Percentiles rank a stretch among this genome's conserved stretches.
phyloP scores from a whole-genome alignment of 64 coral and sea anemone genomes.

The Montipora efflorescens region DNA sequence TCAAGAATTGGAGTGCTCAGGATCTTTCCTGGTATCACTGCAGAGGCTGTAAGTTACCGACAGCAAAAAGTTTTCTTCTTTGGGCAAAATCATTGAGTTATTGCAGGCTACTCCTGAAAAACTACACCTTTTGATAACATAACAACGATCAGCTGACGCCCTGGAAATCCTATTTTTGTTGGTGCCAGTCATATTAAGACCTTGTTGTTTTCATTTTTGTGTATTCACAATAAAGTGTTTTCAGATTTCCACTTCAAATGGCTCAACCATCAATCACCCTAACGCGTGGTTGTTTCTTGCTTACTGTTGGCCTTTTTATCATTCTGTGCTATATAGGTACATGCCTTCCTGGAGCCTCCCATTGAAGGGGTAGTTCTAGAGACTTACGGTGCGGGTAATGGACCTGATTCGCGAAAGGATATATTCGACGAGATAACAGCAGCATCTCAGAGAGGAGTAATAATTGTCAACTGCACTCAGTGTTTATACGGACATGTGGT shows the following conservation, averaged over 20 bases:
- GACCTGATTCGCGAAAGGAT: slow-evolving; percentile 81
- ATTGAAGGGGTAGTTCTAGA: slow-evolving; percentile 95
- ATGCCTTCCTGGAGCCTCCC: slow-evolving; percentile 80
- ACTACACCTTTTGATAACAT: too few species aligned
- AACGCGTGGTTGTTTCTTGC: too few species aligned
- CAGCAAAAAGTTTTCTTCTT: too few species aligned
- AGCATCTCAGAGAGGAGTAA: slow-evolving; percentile 82
- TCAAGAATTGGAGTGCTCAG: slow-evolving; percentile 92
- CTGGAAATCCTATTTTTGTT: too few species aligned
- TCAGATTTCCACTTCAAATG: too few species aligned
- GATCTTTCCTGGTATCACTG: slow-evolving; percentile 92
- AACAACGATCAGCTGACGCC: too few species aligned
- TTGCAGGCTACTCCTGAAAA: too few species aligned
- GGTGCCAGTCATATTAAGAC: too few species aligned
- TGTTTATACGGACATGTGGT: slow-evolving; percentile 92
- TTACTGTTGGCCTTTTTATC: neutral
- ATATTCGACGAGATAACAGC: slow-evolving; percentile 68
- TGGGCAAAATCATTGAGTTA: too few species aligned
- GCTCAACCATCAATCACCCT: too few species aligned
- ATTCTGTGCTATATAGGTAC: slow-evolving; percentile 57
- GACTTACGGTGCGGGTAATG: slow-evolving; percentile 90
- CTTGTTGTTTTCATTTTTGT: too few species aligned
- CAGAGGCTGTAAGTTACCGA: slow-evolving; percentile 74
- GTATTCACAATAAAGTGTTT: too few species aligned
- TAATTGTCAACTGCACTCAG: slow-evolving; percentile 96